phyloP scores from a whole-genome alignment of 1,140 invertebrate species.

The Habropoda laboriosa region DNA sequence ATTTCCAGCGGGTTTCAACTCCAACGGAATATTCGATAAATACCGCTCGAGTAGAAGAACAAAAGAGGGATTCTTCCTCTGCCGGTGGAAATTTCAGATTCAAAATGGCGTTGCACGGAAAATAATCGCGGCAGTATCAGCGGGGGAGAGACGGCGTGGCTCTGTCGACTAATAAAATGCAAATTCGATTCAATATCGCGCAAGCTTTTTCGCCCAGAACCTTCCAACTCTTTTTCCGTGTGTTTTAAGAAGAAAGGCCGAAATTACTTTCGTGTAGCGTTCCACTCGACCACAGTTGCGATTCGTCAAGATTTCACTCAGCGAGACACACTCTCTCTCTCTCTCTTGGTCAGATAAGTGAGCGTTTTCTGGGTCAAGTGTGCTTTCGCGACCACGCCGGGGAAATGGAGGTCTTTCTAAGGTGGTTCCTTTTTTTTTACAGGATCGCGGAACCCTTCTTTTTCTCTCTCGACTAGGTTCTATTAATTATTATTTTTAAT shows the following conservation, averaged over 20 bases:
- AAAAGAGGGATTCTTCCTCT: background rate
- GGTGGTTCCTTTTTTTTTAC: too few relatives aligned
- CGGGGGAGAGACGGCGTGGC: background rate
- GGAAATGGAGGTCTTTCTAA: conserved; percentile 31
- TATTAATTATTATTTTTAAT: conserved; percentile 40
- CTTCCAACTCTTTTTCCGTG: conserved; percentile 24
- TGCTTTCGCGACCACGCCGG: conserved; percentile 39
- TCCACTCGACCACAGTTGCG: background rate
- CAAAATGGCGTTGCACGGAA: conserved; percentile 1
- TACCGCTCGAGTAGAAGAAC: too few relatives aligned
- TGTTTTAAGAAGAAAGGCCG: conserved; percentile 8
- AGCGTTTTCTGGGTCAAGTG: conserved; percentile 45
- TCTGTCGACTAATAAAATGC: conserved; percentile 31
- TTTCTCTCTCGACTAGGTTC: too few relatives aligned
- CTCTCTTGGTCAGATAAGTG: conserved; percentile 32
- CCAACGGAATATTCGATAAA: too few relatives aligned
- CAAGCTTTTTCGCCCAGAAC: background rate
- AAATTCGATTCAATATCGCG: conserved; percentile 41
- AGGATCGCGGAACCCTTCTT: background rate
- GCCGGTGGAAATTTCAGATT: background rate
- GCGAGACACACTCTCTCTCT: too few relatives aligned
- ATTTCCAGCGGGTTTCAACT: too few relatives aligned
- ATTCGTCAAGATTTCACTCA: conserved; percentile 59
- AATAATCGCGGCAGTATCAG: background rate
- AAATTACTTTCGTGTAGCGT: background rate